Evolutionary conservation across 2,888 invertebrate species (phyloP).

Genomic region (Zele albiditarsus): DNA sequence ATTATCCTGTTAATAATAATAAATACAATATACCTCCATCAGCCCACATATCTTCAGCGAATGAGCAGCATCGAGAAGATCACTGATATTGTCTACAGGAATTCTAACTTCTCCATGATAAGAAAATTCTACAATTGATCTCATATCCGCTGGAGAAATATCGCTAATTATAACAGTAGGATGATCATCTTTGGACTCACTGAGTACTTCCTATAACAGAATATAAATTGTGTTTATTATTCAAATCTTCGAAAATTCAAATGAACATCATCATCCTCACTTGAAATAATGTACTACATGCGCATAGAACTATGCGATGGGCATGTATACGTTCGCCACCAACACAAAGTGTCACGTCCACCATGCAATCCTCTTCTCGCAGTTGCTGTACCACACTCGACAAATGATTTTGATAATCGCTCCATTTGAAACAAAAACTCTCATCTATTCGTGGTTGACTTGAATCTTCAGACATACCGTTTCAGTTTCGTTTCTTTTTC

Average conservation of each 20-base stretch:
- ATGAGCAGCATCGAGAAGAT: constrained; percentile 69
- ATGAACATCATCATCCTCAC: constrained; percentile 55
- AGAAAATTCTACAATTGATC: constrained; percentile 69
- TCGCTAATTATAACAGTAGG: constrained; percentile 71
- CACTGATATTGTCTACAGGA: constrained; percentile 66
- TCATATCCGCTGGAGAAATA: constrained; percentile 68
- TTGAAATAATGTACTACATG: constrained; percentile 74
- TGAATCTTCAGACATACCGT: constrained; percentile 62
- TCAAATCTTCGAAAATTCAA: constrained; percentile 6
- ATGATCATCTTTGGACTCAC: constrained; percentile 67
- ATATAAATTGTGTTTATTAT: constrained; percentile 8
- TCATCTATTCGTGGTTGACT: constrained; percentile 51
- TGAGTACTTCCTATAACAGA: constrained; percentile 67
- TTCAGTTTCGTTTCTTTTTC: constrained; percentile 63
- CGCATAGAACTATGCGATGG: constrained; percentile 73
- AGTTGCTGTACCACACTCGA: constrained; percentile 69
- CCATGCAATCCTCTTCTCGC: constrained; percentile 70
- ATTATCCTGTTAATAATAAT: neutral
- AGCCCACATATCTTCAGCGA: constrained; percentile 69
- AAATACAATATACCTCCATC: constrained; percentile 63
- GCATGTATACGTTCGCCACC: constrained; percentile 72
- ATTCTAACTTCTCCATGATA: constrained; percentile 71
- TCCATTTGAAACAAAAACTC: constrained; percentile 71
- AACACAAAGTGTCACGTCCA: constrained; percentile 73
- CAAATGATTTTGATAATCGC: constrained; percentile 69